Conservation (phyloP, 2,113 vertebrate genomes). For the Micromys minutus region DNA sequence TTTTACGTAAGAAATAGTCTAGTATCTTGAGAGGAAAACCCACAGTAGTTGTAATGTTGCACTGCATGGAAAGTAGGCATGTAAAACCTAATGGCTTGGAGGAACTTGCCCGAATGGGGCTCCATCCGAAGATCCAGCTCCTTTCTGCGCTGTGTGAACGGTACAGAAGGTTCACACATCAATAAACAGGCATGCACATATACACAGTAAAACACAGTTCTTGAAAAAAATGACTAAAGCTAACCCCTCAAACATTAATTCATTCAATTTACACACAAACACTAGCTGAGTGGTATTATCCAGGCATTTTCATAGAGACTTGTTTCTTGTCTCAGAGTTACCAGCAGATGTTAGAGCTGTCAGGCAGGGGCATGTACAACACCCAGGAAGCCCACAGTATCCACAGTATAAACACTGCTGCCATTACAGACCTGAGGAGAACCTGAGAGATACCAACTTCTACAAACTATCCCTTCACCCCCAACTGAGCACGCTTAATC, state of each 20-base stretch:
- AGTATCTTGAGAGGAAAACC: neutral
- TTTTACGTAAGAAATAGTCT: slow-evolving; percentile 42
- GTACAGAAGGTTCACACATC: neutral
- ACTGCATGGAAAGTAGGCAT: neutral
- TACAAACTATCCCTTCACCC: neutral
- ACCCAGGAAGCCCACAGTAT: neutral
- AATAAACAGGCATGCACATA: neutral
- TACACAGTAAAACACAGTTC: neutral
- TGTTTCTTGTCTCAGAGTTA: neutral
- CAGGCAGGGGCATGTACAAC: neutral
- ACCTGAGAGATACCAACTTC: neutral
- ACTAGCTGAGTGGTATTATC: neutral
- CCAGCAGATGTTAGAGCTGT: neutral
- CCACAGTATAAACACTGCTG: neutral
- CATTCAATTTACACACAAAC: neutral
- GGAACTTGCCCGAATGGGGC: neutral
- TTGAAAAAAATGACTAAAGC: neutral
- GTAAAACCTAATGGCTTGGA: neutral
- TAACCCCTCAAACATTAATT: slow-evolving; percentile 36
- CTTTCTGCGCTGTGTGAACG: neutral
- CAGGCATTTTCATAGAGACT: neutral
- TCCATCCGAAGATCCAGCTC: neutral
- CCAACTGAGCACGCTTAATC: neutral
- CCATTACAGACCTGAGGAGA: neutral
- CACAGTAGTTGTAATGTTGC: neutral